phyloP scores from a whole-genome alignment of 2,797 vertebrate genomes.

The Phyllotis vaccarum region DNA sequence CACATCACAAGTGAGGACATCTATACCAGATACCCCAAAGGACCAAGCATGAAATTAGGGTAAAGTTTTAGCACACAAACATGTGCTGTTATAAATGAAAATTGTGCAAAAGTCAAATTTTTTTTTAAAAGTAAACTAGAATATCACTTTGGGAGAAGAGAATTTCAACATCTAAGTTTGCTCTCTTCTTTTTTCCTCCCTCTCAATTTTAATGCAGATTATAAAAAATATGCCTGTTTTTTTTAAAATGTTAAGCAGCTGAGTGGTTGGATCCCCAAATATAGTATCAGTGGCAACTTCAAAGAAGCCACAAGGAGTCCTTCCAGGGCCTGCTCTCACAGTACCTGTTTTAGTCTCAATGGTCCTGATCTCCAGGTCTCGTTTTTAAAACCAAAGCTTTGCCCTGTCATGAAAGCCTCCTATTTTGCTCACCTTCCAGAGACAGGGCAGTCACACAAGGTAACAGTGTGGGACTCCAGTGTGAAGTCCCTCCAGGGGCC shows the following conservation, averaged over 20 bases:
- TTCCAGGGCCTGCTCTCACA: constrained; percentile 70
- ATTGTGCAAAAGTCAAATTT: neutral
- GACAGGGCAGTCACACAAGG: constrained; percentile 83
- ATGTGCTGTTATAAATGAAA: neutral
- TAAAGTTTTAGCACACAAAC: neutral
- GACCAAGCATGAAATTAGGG: neutral
- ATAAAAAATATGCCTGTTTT: neutral
- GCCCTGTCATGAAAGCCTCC: constrained; percentile 74
- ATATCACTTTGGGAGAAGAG: neutral
- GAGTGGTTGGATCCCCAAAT: constrained; percentile 27
- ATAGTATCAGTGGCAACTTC: constrained; percentile 72
- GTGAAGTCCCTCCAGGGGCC: constrained; percentile 66
- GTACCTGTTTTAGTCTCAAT: constrained; percentile 77
- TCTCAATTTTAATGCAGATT: constrained; percentile 11
- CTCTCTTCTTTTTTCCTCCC: neutral
- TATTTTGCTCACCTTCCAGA: constrained; percentile 69
- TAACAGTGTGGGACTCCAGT: constrained; percentile 72
- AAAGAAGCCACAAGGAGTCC: constrained; percentile 68
- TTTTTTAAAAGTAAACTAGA: constrained; percentile 26
- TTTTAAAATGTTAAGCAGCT: neutral
- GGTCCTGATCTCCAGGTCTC: constrained; percentile 75
- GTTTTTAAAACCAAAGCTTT: constrained; percentile 82
- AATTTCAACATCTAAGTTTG: neutral
- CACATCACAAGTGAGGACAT: neutral
- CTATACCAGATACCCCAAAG: neutral